Conservation (phyloP, 53 echinoderm and acorn worm species). For the Holothuria scabra region DNA sequence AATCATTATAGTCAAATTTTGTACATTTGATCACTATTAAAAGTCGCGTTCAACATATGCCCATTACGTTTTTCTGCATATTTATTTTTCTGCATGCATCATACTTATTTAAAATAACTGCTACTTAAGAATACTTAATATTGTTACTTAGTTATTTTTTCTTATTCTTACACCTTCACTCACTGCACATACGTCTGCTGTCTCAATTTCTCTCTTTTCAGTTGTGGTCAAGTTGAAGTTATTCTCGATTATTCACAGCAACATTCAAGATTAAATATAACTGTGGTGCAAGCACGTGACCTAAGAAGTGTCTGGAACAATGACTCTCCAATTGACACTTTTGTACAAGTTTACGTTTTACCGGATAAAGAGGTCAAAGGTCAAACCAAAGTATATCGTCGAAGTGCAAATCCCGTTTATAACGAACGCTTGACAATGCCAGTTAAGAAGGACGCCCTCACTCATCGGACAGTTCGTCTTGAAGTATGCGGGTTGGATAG, state of each 20-base stretch:
- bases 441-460: conserved; percentile 66
- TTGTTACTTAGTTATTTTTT: too few species aligned
- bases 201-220: conserved; percentile 41
- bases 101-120: too few species aligned
- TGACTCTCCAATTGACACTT: conserved; percentile 80
- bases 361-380: conserved; percentile 93
- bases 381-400: conserved; percentile 89
- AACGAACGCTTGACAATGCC: conserved; percentile 82
- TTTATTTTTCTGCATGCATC: too few species aligned
- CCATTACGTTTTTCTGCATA: too few species aligned
- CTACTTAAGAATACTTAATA: too few species aligned
- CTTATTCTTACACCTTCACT: not conserved
- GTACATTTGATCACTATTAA: too few species aligned
- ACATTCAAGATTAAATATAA: conserved; percentile 70
- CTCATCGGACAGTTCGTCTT: conserved; percentile 66
- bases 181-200: not conserved
- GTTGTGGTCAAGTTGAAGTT: conserved; percentile 86
- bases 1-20: too few species aligned
- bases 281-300: conserved; percentile 90
- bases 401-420: conserved; percentile 91
- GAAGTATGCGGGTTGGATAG: conserved; percentile 76
- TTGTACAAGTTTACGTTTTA: conserved; percentile 81
- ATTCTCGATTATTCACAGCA: conserved; percentile 79
- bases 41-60: too few species aligned
- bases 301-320: conserved; percentile 73